Base-by-base conservation (phyloP, 2,888 invertebrate genomes). In the Fragum whitleyi region DNA sequence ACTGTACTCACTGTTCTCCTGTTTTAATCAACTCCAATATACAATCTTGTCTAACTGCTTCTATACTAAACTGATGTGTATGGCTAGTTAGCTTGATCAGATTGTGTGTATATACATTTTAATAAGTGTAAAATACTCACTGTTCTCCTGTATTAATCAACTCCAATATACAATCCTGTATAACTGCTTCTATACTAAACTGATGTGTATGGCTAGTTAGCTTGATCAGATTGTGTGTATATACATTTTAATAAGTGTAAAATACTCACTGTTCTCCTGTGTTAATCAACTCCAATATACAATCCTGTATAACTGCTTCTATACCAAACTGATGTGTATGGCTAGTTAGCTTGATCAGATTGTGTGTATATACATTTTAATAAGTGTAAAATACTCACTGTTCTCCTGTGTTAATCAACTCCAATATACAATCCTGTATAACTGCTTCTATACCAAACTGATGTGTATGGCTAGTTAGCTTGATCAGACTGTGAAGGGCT, bases 381-480 rank as follows among this genome's bases (percentile, higher is more conserved):
- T n/a, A n/a, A n/a, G n/a, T n/a, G n/a, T n/a, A n/a, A n/a, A n/a
- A n/a, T n/a, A 53, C 57, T 74, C 85, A 86, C 88, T 83, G 85
- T 26, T 85, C 80, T 51, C 71, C 74, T 3, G 79, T 51, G 53
- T 69, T 79, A 11, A 83, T 74, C 16, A 85, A 72, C 29, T 55
- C 69, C 19, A 85, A 59, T 0, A 88, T 68, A 81, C 82, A 76
- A 23, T 87, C 79, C n/a, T 88, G 55, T 9, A 89, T 74, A 9
- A 68, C 61, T 16, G 61, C 61, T 71, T 88, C 86, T 21, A 79
- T 76, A 29, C 69, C 75, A 6, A 53, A 67, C 71, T 73, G 74
- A 28, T 55, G 57, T 9, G 88, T 69, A 69, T 89, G 88, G 57
- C 90, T 89, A 57, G 90, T 86, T 51, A 90, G 75, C 68, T 85